phyloP scores from a whole-genome alignment of 2,888 invertebrate species.

The Drosophila prolongata region DNA sequence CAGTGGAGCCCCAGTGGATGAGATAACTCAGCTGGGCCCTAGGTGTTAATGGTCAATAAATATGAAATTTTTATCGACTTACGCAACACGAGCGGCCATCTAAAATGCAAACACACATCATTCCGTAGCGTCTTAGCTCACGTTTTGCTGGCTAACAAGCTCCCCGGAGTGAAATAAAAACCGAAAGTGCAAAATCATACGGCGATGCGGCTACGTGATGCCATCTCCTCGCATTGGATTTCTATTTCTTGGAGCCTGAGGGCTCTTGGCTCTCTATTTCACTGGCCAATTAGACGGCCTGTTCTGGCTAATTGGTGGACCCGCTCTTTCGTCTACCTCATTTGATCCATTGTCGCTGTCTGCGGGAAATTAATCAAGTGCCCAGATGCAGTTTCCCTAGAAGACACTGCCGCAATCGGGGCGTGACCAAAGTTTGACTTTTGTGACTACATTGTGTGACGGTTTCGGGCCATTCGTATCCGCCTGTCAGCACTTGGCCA shows the following conservation, averaged over 20 bases:
- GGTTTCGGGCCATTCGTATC: conserved; percentile 12
- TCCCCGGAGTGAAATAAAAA: conserved; percentile 82
- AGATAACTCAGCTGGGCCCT: conserved; percentile 61
- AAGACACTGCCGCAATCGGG: conserved; percentile 20
- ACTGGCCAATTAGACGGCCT: conserved; percentile 34
- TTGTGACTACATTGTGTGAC: conserved; percentile 36
- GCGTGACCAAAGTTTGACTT: conserved; percentile 47
- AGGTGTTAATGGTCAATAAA: conserved; percentile 82
- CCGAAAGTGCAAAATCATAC: conserved; percentile 73
- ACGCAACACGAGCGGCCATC: conserved; percentile 64
- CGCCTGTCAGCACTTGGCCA: conserved; percentile 76
- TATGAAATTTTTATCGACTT: conserved; percentile 81
- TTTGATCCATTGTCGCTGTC: conserved; percentile 81
- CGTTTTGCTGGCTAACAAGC: conserved; percentile 77
- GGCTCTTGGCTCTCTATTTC: conserved; percentile 1
- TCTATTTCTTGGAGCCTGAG: neutral
- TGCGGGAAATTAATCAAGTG: conserved; percentile 80
- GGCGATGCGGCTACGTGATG: conserved; percentile 72
- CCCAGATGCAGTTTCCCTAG: conserved; percentile 42
- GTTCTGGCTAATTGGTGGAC: conserved; percentile 50
- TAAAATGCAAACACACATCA: conserved; percentile 69
- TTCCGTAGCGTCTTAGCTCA: conserved; percentile 45
- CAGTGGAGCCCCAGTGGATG: conserved; percentile 11
- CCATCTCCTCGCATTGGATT: conserved; percentile 12
- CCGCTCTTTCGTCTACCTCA: conserved; percentile 51